phyloP scores from a whole-genome alignment of 2,113 vertebrate genomes.

The Petaurus breviceps region DNA sequence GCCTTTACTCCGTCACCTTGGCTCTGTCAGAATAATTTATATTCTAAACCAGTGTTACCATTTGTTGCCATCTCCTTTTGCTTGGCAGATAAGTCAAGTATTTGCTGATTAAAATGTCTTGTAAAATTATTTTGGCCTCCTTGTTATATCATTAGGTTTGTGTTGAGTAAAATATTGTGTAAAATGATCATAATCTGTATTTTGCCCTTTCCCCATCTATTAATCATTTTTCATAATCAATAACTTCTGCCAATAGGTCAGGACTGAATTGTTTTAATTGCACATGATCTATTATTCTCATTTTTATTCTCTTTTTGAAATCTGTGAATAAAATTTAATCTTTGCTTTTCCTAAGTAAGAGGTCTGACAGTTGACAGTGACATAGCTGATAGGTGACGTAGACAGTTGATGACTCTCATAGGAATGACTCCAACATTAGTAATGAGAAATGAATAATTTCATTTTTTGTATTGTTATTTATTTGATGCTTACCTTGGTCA shows the following conservation, averaged over 20 bases:
- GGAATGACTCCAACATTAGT: not conserved
- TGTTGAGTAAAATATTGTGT: not conserved
- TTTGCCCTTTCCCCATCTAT: not conserved
- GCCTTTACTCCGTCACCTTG: too few relatives aligned
- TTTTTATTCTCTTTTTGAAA: not conserved
- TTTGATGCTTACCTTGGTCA: not conserved
- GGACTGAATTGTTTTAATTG: not conserved
- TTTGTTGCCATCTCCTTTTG: not conserved
- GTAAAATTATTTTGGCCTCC: not conserved
- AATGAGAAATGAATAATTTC: not conserved
- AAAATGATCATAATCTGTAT: not conserved
- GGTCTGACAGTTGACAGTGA: not conserved
- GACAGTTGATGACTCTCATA: not conserved
- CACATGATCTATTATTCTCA: not conserved
- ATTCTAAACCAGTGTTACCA: not conserved
- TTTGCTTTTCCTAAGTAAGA: not conserved
- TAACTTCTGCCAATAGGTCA: not conserved
- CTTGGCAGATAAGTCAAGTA: not conserved
- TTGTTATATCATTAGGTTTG: not conserved
- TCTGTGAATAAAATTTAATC: not conserved
- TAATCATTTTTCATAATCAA: not conserved
- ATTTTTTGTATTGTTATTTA: not conserved
- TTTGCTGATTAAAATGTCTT: not conserved
- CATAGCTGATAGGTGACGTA: not conserved
- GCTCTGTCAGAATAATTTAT: not conserved